Evolutionary conservation across 2,797 vertebrate species (phyloP).

Genomic region (Acipenser oxyrinchus): DNA sequence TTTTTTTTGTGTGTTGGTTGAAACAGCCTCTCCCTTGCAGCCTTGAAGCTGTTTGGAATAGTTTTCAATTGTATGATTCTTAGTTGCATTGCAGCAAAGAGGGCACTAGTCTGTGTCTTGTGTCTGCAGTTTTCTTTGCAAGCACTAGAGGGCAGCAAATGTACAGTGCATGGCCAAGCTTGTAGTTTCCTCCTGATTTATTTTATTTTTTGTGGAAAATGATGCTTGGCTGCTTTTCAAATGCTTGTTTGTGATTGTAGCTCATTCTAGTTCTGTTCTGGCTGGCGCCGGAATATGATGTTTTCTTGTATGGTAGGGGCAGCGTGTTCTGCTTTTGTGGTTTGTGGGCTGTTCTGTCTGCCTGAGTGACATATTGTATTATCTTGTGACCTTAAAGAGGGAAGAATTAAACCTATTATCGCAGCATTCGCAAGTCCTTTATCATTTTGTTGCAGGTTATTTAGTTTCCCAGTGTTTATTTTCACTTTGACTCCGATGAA

Average conservation of each 20-base stretch:
- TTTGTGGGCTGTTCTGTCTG: neutral
- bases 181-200: neutral
- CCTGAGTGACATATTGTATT: neutral
- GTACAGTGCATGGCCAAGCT: slow-evolving; percentile 14
- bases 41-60: neutral
- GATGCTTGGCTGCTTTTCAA: neutral
- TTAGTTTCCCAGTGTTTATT: too few relatives aligned
- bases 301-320: neutral
- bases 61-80: slow-evolving; percentile 1
- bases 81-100: too few relatives aligned
- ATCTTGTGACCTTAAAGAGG: too few relatives aligned
- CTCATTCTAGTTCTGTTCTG: neutral
- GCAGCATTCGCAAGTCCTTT: too few relatives aligned
- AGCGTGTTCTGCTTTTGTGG: neutral
- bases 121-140: slow-evolving; percentile 16
- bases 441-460: too few relatives aligned
- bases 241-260: too few relatives aligned
- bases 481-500: too few relatives aligned
- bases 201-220: neutral
- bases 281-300: neutral
- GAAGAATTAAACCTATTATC: too few relatives aligned
- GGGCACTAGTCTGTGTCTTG: neutral
- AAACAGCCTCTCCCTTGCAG: slow-evolving; percentile 11
- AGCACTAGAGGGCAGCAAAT: slow-evolving; percentile 33
- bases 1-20: neutral